phyloP scores from a whole-genome alignment of 2,113 vertebrate species.

The Perognathus longimembris region DNA sequence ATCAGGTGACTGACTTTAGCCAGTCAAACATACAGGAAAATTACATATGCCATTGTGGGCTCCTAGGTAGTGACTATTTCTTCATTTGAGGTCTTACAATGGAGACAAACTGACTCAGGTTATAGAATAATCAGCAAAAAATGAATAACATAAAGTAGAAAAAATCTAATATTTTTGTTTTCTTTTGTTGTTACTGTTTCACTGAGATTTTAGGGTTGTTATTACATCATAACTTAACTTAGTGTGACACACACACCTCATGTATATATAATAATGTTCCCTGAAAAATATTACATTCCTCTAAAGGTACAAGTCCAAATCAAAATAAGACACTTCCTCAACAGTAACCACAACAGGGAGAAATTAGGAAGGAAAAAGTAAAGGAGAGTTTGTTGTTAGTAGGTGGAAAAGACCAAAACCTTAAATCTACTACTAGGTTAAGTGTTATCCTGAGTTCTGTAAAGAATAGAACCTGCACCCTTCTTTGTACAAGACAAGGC shows the following conservation, averaged over 20 bases:
- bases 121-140: background rate
- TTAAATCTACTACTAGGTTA: background rate
- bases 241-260: background rate
- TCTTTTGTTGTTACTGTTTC: background rate
- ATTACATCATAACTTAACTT: slow-evolving; percentile 25
- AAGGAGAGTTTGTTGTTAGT: background rate
- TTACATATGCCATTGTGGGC: background rate
- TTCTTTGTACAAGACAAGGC: background rate
- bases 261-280: background rate
- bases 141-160: background rate
- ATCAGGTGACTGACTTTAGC: background rate
- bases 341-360: background rate
- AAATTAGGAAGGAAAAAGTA: background rate
- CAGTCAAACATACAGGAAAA: slow-evolving; percentile 10
- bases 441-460: background rate
- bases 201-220: background rate
- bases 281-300: background rate
- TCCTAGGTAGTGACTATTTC: background rate
- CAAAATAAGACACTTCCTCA: background rate
- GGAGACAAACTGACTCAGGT: background rate
- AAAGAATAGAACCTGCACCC: background rate
- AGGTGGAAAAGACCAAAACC: background rate
- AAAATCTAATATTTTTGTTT: background rate
- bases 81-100: background rate
- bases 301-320: background rate